A percentile compares a stretch with the other conserved stretches of the same genome.
These are phyloP conservation scores for Torymus tubicola DNA, from an alignment of 2,888 invertebrate species.

Conservation along the genomic window DNA sequence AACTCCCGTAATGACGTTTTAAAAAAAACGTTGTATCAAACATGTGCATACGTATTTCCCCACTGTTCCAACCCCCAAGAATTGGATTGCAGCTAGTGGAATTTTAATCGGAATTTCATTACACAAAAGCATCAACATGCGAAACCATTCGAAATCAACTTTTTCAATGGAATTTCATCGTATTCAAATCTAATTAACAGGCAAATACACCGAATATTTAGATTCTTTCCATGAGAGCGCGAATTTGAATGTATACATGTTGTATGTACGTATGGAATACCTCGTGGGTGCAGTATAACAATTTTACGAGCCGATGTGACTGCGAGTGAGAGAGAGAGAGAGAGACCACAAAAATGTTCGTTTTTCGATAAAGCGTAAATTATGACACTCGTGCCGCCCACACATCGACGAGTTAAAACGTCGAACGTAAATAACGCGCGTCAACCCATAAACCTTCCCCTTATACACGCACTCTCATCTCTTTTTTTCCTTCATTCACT, in stretches of 20 bases:
- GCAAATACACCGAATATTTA: background rate
- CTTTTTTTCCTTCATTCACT: conserved; percentile 15
- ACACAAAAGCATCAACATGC: background rate
- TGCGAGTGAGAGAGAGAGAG: conserved; percentile 19
- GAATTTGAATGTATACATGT: no score
- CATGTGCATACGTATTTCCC: no score
- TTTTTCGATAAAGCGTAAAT: conserved; percentile 65
- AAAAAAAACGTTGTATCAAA: no score
- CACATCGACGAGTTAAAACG: conserved; percentile 35
- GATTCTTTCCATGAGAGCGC: background rate
- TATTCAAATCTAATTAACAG: no score
- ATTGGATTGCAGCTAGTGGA: no score
- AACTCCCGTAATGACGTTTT: no score
- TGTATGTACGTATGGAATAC: background rate
- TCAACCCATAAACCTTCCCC: conserved; percentile 1
- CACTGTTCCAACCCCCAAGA: no score
- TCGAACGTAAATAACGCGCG: conserved; percentile 40
- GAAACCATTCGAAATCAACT: conserved; percentile 27
- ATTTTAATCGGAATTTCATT: no score
- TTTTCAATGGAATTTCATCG: conserved; percentile 30
- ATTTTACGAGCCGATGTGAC: conserved; percentile 64
- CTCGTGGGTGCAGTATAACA: conserved; percentile 60
- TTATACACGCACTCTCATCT: background rate
- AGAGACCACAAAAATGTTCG: conserved; percentile 49
- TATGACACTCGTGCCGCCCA: conserved; percentile 61